Base-by-base conservation (phyloP, 1,140 invertebrate genomes). In the Oreohelix idahoensis region DNA sequence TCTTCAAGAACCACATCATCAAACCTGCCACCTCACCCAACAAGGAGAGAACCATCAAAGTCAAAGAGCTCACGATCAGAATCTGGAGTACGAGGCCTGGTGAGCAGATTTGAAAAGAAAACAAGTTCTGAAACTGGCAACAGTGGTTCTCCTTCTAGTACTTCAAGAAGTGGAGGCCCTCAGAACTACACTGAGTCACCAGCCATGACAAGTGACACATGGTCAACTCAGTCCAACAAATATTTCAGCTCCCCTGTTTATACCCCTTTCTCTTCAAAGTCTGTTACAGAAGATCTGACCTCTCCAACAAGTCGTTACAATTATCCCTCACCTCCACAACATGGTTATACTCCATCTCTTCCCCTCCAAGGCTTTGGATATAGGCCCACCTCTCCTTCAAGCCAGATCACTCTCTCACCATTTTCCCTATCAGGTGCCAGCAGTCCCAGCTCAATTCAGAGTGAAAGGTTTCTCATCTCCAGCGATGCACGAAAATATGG, bases 21-120 rank as follows among this genome's bases (percentile, higher is more conserved):
- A 42, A 73, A 73, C 36, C 17, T 73, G 1, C 36, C 71, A 42
- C 36, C 36, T 42, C 38, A 42, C 15, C 17, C 36, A n/a, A 42
- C 71, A 73, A n/a, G 10, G 23, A 39, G 26, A n/a, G 32, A 77
- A 36, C 2, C 36, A 36, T 10, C 23, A 5, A 53, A 53, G 26
- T 45, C 32, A 77, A 20, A 23, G 17, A 53, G 20, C 2, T 5
- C 49, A 53, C 36, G n/a, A 5, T 23, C 32, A 69, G 23, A 36
- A 10, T 39, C 79, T 49, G 39, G 39, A 49, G 81, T 84, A 0
- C 45, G 29, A 13, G 35, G 71, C 58, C n/a, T 82, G 51, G 69
- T 82, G 2, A 74, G 70, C 49, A 82, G 49, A 26, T 82, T 82
- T 75, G 80, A 82, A 23, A 71, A 49, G 26, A 77, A 77, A 77